Evolutionary conservation across 2,797 vertebrate genomes (phyloP).

Genomic region (Aulostomus chinensis): DNA sequence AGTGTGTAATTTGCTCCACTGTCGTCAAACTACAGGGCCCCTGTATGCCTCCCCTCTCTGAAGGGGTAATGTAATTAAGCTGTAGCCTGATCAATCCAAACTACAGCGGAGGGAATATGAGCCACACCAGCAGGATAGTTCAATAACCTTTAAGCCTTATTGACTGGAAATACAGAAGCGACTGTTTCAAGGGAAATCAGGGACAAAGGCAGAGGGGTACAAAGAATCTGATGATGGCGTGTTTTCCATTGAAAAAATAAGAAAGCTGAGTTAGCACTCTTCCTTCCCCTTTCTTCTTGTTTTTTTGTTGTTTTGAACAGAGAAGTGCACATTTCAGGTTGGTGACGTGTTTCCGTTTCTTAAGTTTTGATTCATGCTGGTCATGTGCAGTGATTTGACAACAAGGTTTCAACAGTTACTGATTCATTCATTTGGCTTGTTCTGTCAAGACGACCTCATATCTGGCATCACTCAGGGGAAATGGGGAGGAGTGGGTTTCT

Average conservation of each 20-base stretch:
- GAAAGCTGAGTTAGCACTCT: constrained; percentile 67
- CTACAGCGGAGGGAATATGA: constrained; percentile 29
- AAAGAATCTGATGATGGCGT: constrained; percentile 47
- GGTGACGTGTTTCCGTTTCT: constrained; percentile 63
- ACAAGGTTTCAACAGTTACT: constrained; percentile 11
- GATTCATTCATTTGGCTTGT: constrained; percentile 44
- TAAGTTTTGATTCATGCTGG: constrained; percentile 13
- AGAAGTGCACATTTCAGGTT: constrained; percentile 64
- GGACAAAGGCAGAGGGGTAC: constrained; percentile 13
- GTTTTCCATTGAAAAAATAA: constrained; percentile 64
- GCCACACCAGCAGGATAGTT: constrained; percentile 31
- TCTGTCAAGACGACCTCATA: too few species aligned
- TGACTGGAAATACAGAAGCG: constrained; percentile 57
- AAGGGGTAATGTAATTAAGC: constrained; percentile 13
- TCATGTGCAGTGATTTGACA: constrained; percentile 51
- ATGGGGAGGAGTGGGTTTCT: too few species aligned
- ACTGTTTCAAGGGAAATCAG: constrained; percentile 32
- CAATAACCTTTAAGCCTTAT: constrained; percentile 49
- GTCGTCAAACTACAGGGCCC: too few species aligned
- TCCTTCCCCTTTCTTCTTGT: constrained; percentile 68
- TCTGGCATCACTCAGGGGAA: too few species aligned
- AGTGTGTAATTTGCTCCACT: too few species aligned
- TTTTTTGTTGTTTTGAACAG: constrained; percentile 45
- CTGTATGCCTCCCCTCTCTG: too few species aligned
- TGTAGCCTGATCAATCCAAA: constrained; percentile 44